A percentile compares a stretch with the other conserved stretches of the same genome.
Evolutionary conservation across 1,140 invertebrate genomes (phyloP).

Genomic region (Drosophila navojoa): DNA sequence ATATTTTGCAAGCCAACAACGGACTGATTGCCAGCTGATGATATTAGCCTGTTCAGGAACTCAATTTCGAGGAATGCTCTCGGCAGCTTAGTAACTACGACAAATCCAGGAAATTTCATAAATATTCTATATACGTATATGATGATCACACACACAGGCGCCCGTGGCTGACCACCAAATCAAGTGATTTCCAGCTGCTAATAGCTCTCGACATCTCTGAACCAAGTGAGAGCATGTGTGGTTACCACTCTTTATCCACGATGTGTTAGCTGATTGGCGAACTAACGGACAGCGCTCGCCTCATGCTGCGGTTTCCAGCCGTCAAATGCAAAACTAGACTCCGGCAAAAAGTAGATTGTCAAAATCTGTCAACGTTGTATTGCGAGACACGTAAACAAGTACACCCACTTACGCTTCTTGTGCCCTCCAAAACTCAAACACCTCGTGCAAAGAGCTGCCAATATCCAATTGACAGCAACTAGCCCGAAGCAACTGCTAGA

Average conservation of each 20-base stretch:
- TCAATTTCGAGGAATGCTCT: constrained; percentile 1
- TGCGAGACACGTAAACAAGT: not conserved
- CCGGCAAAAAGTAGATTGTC: constrained; percentile 46
- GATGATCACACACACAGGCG: too few relatives aligned
- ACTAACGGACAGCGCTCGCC: constrained; percentile 17
- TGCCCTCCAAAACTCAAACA: constrained; percentile 26
- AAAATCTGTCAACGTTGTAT: constrained; percentile 60
- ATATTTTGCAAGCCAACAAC: not conserved
- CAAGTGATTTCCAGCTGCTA: constrained; percentile 48
- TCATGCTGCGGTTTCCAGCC: constrained; percentile 55
- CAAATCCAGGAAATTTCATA: too few relatives aligned
- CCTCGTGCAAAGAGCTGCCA: constrained; percentile 59
- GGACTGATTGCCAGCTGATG: too few relatives aligned
- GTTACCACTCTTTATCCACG: constrained; percentile 67
- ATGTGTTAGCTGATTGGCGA: constrained; percentile 37
- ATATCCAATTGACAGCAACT: constrained; percentile 45
- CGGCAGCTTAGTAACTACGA: too few relatives aligned
- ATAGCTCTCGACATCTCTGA: not conserved
- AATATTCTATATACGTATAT: too few relatives aligned
- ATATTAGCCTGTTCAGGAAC: constrained; percentile 12
- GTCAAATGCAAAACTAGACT: constrained; percentile 48
- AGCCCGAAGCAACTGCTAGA: constrained; percentile 41
- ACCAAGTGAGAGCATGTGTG: constrained; percentile 53
- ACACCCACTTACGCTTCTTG: constrained; percentile 22
- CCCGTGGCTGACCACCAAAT: constrained; percentile 39